Conservation (phyloP, 2,113 vertebrate species). For the Rutilus rutilus region DNA sequence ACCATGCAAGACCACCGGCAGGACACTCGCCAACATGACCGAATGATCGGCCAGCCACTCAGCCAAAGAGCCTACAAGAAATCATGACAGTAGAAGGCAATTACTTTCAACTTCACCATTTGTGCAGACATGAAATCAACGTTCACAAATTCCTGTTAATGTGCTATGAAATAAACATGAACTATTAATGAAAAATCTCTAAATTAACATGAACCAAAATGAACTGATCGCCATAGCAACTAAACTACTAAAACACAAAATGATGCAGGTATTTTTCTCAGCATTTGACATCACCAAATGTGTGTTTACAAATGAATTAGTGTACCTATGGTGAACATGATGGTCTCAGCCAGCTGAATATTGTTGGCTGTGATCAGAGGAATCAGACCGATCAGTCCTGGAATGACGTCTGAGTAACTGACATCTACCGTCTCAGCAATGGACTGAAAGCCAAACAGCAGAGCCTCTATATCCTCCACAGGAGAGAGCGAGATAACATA, state of each 20-base stretch:
- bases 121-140: background rate
- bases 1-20: constrained; percentile 92
- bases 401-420: constrained; percentile 96
- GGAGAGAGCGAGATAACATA: constrained; percentile 6
- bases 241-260: too few species aligned
- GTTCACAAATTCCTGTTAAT: too few species aligned
- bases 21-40: constrained; percentile 89
- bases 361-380: constrained; percentile 95
- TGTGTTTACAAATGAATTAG: background rate
- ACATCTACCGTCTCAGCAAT: constrained; percentile 98
- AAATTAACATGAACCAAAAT: too few species aligned
- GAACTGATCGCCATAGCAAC: too few species aligned
- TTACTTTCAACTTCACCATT: background rate
- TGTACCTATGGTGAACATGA: constrained; percentile 95
- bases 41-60: constrained; percentile 98
- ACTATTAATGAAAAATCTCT: too few species aligned
- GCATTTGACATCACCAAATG: background rate
- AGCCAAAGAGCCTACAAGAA: constrained; percentile 84
- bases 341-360: constrained; percentile 91
- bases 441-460: constrained; percentile 97
- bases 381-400: constrained; percentile 93
- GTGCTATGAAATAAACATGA: too few species aligned
- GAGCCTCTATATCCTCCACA: constrained; percentile 89
- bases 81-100: background rate
- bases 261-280: too few species aligned